Evolutionary conservation across 2,888 invertebrate genomes (phyloP), one percentile per base, ranked within the genome.

Genomic region (Cyclophora albipunctata): DNA sequence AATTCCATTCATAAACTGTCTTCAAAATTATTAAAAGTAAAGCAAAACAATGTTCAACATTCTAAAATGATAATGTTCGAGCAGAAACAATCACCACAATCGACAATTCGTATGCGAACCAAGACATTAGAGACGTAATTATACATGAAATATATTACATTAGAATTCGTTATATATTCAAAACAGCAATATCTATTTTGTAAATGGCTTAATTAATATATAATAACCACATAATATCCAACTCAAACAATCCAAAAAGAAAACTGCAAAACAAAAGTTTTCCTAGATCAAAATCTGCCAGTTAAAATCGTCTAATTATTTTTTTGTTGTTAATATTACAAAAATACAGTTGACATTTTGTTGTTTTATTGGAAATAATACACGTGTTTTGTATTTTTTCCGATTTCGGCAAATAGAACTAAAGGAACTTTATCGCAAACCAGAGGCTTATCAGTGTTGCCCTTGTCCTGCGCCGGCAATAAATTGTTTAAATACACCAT

Each of bases 401-500:
- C 53, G 55, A 45, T 50, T 70, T 81, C 77, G 80, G 80, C 77
- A 77, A 70, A 71, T 37, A 53, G 52, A 50, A 55, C 71, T 64
- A 78, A 76, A 73, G 71, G 5, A 71, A 60, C 63, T 59, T 77
- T 82, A 83, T 84, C 84, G 72, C 70, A 57, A 81, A 79, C 75
- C 62, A 70, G 76, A 69, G 75, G 64, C 73, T 82, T 85, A 87
- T 87, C 85, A 80, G 63, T 47, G 61, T 63, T 71, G 74, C 71
- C 75, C 79, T 78, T 84, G 81, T 81, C 81, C 71, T 81, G 78
- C 73, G 73, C 75, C 75, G 59, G 76, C 84, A 66, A 85, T 88
- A 85, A 83, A 84, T 87, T 84, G 73, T 82, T 76, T 81, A 83
- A 86, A 86, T 84, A 84, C 78, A 67, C 84, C 75, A 86, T 85